phyloP scores from a whole-genome alignment of 2,888 invertebrate genomes.

The Sminthurides aquaticus region DNA sequence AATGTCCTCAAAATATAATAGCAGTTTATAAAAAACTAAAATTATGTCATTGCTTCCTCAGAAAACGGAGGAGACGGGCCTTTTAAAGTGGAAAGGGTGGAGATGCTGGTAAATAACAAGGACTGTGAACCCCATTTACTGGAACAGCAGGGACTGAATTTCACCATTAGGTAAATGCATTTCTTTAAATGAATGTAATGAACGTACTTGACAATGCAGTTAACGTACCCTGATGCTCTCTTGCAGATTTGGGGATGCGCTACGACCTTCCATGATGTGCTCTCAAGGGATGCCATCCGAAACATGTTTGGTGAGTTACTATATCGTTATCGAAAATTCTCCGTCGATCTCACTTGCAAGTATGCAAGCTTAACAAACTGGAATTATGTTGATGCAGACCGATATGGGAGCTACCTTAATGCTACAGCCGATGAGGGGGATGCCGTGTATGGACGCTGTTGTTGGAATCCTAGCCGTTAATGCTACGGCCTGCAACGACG shows the following conservation, averaged over 20 bases:
- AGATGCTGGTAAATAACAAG: constrained; percentile 8
- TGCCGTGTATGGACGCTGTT: constrained; percentile 13
- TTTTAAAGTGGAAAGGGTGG: constrained; percentile 4
- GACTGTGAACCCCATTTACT: constrained; percentile 9
- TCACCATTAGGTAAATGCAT: neutral
- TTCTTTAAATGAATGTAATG: no score
- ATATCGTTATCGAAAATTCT: no score
- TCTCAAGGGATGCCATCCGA: constrained; percentile 11
- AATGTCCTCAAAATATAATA: no score
- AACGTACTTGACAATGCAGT: no score
- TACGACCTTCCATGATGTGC: constrained; percentile 9
- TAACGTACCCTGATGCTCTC: neutral
- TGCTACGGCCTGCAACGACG: neutral
- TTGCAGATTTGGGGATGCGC: constrained; percentile 11
- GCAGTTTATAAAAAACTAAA: no score
- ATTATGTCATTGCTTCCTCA: neutral
- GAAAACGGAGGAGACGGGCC: constrained; percentile 2
- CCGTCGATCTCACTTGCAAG: no score
- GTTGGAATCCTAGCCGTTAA: constrained; percentile 10
- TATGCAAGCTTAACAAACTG: no score
- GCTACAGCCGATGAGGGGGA: neutral
- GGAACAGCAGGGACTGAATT: neutral
- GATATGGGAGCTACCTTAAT: constrained; percentile 11
- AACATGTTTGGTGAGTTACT: constrained; percentile 13
- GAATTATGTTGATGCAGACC: neutral